Evolutionary conservation across 2,888 invertebrate genomes (phyloP), one percentile per base, ranked within the genome.

Genomic region (Eupithecia inturbata): DNA sequence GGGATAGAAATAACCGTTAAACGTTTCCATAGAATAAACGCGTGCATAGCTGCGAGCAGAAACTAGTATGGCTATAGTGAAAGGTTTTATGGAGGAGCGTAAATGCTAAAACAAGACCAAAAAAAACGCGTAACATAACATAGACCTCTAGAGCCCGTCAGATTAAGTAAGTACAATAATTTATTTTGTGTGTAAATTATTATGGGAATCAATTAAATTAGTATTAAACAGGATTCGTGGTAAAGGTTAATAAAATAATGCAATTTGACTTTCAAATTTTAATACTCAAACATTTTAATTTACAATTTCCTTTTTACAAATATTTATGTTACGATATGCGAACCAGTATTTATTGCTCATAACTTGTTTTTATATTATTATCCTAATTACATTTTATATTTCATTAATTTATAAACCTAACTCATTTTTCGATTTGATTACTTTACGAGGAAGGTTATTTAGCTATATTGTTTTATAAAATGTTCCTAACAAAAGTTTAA

Each of bases 281-380:
- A 89, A 89, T 90, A 88, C 85, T 81, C 87, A 91, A 91, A 90
- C 83, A 84, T 88, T 82, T 91, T 92, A 90, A 86, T 88, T 85
- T 88, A 89, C 88, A 89, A 83, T 67, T 80, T 79, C 83, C 80
- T 87, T 86, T 88, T 83, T 90, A 89, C 88, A 91, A 85, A 84
- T 82, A 57, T 84, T 82, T 86, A 84, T 78, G 80, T 82, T 82
- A 88, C 91, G 93, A 93, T 92, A 93, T 93, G 93, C 91, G 87
- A 88, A 84, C 79, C 71, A 71, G 64, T 83, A 77, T 80, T 92
- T 92, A 92, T 93, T 93, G 92, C 92, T 92, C 85, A 85, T 71
- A 71, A 67, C 28, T 36, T 39, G 31, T 26, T 31, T 16, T 41
- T 31, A 63, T 39, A 26, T 45, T 36, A 22, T n/a, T 36, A 1